Evolutionary conservation across 2,797 vertebrate genomes (phyloP), one percentile per base, ranked within the genome.

Genomic region (Thripadectes ignobilis): DNA sequence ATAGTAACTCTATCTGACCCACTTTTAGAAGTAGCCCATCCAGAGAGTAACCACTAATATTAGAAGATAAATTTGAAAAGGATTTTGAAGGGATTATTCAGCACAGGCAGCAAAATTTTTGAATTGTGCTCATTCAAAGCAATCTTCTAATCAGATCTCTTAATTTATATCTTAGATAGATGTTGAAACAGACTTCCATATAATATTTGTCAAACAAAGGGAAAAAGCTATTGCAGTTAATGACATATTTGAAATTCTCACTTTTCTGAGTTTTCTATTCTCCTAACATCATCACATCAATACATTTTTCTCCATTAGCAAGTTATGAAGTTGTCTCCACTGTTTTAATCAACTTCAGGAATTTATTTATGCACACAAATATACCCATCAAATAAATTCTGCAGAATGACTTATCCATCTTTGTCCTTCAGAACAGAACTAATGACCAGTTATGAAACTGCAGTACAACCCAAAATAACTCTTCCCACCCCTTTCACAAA

Each of bases 381-480:
- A 59, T 11, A 9, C 22, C 26, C 34, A 36, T 67, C 61, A 85
- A 80, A 30, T 61, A 85, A 74, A 11, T 58, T 91, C 34, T 30
- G 75, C 57, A 39, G 11, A 30, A 61, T 18, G 15, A 68, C 83
- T 82, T 82, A 29, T 41, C n/a, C 17, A 29, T 67, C 38, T 89
- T 30, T 91, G 57, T 58, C 78, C 57, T 77, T 68, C 49, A 80
- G 38, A 83, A 76, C 4, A 77, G 59, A 89, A 75, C 66, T 92
- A 96, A 95, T 93, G 76, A 89, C 65, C 48, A 80, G 77, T 95
- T 97, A 96, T 93, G 93, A 98, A 97, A 95, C 94, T 84, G 61
- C 36, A 72, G 48, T 84, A 69, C 63, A 96, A 93, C 85, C 91
- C 95, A 95, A 97, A 97, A 97, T 96, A 97, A 89, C 92, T 97